phyloP scores from a whole-genome alignment of 2,113 vertebrate genomes.

The Lutjanus erythropterus region DNA sequence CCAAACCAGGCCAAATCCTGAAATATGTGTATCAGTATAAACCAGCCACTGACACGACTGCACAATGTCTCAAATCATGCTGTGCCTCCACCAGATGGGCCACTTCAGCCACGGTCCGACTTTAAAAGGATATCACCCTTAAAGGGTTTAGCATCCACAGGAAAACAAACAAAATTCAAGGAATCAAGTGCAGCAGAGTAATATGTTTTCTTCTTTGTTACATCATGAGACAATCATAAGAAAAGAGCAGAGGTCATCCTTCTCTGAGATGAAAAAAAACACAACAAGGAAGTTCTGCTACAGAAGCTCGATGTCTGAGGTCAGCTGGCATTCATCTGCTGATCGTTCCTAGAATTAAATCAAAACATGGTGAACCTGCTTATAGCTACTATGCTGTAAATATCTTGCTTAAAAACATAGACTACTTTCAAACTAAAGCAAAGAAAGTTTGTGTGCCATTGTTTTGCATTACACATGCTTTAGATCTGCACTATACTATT shows the following conservation, averaged over 20 bases:
- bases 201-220: neutral
- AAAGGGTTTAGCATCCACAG: constrained; percentile 9
- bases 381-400: neutral
- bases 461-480: neutral
- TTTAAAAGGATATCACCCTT: constrained; percentile 3
- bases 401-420: neutral
- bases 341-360: neutral
- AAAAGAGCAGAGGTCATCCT: constrained; percentile 3
- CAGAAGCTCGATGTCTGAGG: neutral
- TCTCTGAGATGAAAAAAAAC: neutral
- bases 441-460: neutral
- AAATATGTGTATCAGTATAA: neutral
- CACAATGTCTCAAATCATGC: neutral
- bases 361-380: neutral
- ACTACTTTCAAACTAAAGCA: no score
- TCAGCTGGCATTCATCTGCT: neutral
- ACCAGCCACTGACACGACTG: neutral
- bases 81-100: constrained; percentile 6
- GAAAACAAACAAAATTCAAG: constrained; percentile 16
- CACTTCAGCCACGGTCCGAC: neutral
- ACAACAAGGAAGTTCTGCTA: neutral
- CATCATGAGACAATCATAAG: constrained; percentile 9
- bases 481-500: no score
- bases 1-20: constrained; percentile 2
- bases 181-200: constrained; percentile 12